Percentiles rank a stretch among this genome's conserved stretches.
Conservation (phyloP, 2,113 vertebrate species). For the Cricetomys ansorgei region DNA sequence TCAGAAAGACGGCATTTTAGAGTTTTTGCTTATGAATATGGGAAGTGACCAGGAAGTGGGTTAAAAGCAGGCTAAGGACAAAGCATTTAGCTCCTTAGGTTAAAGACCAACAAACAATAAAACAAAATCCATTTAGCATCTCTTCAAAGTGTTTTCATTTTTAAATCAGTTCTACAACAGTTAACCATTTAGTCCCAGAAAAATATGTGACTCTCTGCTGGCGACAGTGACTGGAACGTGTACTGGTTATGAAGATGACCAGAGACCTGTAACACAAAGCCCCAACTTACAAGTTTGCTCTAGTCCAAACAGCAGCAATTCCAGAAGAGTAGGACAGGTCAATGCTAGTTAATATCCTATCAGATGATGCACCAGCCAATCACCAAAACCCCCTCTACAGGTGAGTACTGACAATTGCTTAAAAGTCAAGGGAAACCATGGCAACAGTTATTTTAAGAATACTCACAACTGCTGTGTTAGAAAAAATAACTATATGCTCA, state of each 20-base stretch:
- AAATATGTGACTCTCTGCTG: background rate
- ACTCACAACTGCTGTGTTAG: background rate
- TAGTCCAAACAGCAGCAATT: background rate
- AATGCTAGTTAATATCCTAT: background rate
- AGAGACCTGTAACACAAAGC: background rate
- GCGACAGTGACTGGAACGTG: background rate
- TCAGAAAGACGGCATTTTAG: background rate
- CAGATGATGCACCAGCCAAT: background rate
- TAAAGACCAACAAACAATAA: conserved; percentile 16
- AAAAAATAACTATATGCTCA: background rate
- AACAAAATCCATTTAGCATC: background rate
- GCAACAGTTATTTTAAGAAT: background rate
- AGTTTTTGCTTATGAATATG: background rate
- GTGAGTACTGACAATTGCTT: background rate
- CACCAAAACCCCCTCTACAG: background rate
- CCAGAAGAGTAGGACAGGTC: background rate
- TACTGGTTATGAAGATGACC: background rate
- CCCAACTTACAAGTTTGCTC: background rate
- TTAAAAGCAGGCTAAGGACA: background rate
- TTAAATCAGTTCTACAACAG: conserved; percentile 10
- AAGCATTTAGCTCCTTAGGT: background rate
- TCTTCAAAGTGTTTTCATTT: background rate
- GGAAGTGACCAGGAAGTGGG: too few species aligned
- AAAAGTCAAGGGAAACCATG: background rate
- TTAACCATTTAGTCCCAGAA: background rate